These are phyloP conservation scores for Microtus richardsoni DNA, from an alignment of 2,113 vertebrate genomes.

Conservation along the genomic window DNA sequence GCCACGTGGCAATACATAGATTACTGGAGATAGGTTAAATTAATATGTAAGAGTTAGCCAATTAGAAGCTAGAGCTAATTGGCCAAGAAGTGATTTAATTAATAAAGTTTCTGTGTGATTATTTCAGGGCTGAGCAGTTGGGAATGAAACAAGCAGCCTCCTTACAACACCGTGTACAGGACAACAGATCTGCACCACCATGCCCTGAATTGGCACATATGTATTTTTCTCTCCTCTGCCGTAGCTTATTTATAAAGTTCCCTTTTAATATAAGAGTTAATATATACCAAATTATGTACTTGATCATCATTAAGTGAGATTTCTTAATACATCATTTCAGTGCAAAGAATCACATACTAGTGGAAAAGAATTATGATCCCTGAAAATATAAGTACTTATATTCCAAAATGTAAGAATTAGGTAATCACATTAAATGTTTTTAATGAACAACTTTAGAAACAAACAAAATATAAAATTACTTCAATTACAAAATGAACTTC, in stretches of 20 bases:
- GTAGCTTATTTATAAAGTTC: background rate
- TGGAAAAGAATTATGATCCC: background rate
- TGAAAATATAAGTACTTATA: conserved; percentile 10
- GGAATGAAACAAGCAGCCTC: too few species aligned
- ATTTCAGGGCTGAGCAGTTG: too few species aligned
- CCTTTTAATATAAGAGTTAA: background rate
- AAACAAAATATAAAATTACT: background rate
- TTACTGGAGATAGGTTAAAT: too few species aligned
- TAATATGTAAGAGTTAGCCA: too few species aligned
- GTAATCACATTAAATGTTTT: background rate
- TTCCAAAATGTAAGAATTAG: conserved; percentile 1
- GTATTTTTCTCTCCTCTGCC: background rate
- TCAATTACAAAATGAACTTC: background rate
- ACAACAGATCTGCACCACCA: background rate
- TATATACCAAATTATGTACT: background rate
- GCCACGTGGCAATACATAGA: too few species aligned
- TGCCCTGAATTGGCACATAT: background rate
- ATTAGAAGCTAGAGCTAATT: too few species aligned
- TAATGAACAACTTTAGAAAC: conserved; percentile 1
- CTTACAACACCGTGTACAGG: too few species aligned
- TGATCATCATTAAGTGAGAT: background rate
- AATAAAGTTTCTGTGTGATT: too few species aligned
- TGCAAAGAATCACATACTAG: background rate
- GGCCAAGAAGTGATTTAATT: too few species aligned
- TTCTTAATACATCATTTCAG: background rate